Evolutionary conservation across 2,113 vertebrate species (phyloP).

Genomic region (Syngnathoides biaculeatus): DNA sequence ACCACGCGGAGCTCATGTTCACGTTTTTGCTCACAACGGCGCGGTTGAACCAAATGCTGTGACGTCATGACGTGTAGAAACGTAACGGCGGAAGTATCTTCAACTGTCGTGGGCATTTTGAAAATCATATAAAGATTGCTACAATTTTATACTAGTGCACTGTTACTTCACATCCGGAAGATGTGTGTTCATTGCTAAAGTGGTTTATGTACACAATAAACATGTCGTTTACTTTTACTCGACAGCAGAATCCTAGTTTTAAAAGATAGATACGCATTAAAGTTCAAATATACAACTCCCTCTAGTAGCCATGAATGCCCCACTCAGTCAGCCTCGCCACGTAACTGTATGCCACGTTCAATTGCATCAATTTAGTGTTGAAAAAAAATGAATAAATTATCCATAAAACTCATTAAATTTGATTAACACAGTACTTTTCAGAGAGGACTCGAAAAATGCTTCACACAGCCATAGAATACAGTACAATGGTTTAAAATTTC

Average conservation of each 20-base stretch:
- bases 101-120: not conserved
- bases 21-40: conserved; percentile 19
- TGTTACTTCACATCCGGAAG: not conserved
- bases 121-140: not conserved
- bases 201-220: not conserved
- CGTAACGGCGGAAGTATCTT: conserved; percentile 9
- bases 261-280: too few relatives aligned
- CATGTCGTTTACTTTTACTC: not conserved
- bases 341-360: not conserved
- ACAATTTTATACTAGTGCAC: not conserved
- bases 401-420: too few relatives aligned
- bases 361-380: not conserved
- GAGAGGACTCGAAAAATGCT: too few relatives aligned
- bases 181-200: not conserved
- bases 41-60: conserved; percentile 49
- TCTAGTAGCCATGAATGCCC: not conserved
- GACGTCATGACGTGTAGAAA: conserved; percentile 42
- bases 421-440: too few relatives aligned
- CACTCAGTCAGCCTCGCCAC: not conserved
- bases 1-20: conserved; percentile 30
- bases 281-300: not conserved
- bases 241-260: not conserved
- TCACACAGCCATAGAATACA: too few relatives aligned
- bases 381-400: too few relatives aligned
- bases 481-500: too few relatives aligned